Conservation (phyloP, 2,113 vertebrate genomes). For the Hypomesus transpacificus region DNA sequence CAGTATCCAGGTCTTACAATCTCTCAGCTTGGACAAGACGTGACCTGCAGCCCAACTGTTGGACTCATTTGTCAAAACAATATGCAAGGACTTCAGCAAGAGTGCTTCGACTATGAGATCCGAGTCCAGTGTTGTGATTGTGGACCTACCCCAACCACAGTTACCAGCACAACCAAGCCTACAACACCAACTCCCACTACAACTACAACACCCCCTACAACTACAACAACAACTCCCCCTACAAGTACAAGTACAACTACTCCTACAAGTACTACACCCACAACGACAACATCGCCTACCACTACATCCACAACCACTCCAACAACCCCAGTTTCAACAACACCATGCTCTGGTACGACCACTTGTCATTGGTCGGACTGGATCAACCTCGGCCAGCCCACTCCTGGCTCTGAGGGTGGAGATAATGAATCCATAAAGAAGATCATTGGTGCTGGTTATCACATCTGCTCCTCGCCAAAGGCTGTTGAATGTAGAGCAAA, state of each 20-base stretch:
- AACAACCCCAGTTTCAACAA: too few relatives aligned
- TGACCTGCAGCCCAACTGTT: conserved; percentile 16
- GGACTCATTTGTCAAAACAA: conserved; percentile 50
- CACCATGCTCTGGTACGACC: too few relatives aligned
- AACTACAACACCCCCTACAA: background rate
- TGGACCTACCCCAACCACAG: background rate
- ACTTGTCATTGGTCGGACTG: too few relatives aligned
- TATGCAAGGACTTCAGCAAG: conserved; percentile 31
- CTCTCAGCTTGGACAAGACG: conserved; percentile 40
- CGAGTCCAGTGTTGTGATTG: background rate
- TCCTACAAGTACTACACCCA: too few relatives aligned
- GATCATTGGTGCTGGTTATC: too few relatives aligned
- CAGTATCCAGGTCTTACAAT: background rate
- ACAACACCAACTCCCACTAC: background rate
- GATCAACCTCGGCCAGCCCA: too few relatives aligned
- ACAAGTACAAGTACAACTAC: background rate
- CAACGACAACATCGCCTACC: background rate
- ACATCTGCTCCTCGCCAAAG: too few relatives aligned
- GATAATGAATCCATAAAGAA: too few relatives aligned
- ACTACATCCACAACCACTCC: background rate
- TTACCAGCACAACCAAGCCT: background rate
- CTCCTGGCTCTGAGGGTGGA: too few relatives aligned
- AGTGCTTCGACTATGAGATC: conserved; percentile 34
- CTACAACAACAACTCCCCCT: background rate
- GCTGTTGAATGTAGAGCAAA: too few relatives aligned